A percentile compares a stretch with the other conserved stretches of the same genome.
phyloP scores from a whole-genome alignment of 2,113 vertebrate species.

The Callorhinus ursinus region DNA sequence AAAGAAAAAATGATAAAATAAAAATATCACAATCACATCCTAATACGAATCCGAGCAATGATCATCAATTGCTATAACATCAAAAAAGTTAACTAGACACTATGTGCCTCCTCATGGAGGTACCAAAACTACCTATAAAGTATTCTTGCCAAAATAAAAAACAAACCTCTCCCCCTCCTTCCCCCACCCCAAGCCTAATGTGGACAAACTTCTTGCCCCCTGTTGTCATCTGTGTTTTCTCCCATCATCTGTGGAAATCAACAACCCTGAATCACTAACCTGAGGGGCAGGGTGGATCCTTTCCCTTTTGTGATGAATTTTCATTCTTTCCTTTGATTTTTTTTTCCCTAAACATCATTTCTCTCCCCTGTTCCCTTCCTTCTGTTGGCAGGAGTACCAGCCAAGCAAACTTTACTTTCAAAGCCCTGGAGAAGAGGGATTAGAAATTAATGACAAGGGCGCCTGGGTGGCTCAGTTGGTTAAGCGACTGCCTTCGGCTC shows the following conservation, averaged over 20 bases:
- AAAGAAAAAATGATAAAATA: neutral
- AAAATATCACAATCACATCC: neutral
- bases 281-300: neutral
- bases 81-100: neutral
- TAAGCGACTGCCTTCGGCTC: too few relatives aligned
- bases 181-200: neutral
- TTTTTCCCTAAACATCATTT: neutral
- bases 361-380: neutral
- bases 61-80: neutral
- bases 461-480: too few relatives aligned
- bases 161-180: too few relatives aligned
- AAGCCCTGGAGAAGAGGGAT: neutral
- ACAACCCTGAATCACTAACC: neutral
- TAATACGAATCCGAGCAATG: neutral
- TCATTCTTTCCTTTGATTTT: neutral
- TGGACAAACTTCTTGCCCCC: neutral
- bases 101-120: neutral
- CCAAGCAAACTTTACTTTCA: neutral
- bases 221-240: neutral
- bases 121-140: neutral
- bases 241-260: neutral
- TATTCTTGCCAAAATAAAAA: neutral
- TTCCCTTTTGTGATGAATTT: neutral
- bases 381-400: neutral
- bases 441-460: neutral